A percentile compares a stretch with the other conserved stretches of the same genome.
phyloP scores from a whole-genome alignment of 2,113 vertebrate species.

The Neopipo cinnamomea region DNA sequence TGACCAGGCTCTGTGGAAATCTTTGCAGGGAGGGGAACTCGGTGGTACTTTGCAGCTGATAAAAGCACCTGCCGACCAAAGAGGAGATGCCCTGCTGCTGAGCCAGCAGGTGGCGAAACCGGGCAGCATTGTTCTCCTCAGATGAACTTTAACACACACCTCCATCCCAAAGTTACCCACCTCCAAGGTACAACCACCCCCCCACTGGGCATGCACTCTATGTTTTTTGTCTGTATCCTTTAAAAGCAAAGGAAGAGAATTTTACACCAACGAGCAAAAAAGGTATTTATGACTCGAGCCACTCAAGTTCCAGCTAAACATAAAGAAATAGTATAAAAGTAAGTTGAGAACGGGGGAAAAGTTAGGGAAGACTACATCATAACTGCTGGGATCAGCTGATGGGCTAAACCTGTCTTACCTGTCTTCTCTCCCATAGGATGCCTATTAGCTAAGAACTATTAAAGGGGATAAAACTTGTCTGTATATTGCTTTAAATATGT shows the following conservation, averaged over 20 bases:
- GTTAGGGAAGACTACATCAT: neutral
- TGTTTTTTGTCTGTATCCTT: neutral
- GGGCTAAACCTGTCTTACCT: neutral
- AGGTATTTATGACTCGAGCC: neutral
- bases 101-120: too few relatives aligned
- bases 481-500: neutral
- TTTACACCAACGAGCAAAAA: neutral
- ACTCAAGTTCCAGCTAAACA: neutral
- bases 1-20: too few relatives aligned
- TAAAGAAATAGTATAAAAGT: neutral
- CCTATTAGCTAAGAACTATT: neutral
- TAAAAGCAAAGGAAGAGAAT: neutral
- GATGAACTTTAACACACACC: too few relatives aligned
- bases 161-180: too few relatives aligned
- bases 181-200: too few relatives aligned
- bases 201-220: neutral
- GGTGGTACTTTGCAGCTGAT: too few relatives aligned
- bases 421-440: neutral
- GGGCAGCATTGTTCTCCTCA: too few relatives aligned
- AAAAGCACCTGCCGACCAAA: too few relatives aligned
- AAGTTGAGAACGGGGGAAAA: neutral
- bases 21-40: too few relatives aligned
- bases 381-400: neutral
- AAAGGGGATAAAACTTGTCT: neutral
- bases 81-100: too few relatives aligned